Evolutionary conservation across 2,888 invertebrate genomes (phyloP), one percentile per base, ranked within the genome.

Genomic region (Chelonus formosanus): DNA sequence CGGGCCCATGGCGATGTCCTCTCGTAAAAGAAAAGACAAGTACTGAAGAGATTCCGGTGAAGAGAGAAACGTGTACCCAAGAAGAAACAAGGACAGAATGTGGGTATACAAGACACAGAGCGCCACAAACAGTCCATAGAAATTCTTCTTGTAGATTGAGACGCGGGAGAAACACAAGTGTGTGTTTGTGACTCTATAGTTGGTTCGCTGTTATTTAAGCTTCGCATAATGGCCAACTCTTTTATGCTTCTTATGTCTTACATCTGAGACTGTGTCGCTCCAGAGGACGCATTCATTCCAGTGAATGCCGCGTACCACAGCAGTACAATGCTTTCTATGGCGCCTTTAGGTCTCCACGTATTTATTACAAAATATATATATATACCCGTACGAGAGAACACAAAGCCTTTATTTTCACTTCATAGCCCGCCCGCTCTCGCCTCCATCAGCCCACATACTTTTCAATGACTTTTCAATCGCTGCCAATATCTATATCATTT

Each of bases 161-260:
- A 68, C 56, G 36, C 63, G 44, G 40, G 45, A 47, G 56, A 48
- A 57, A 54, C 47, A n/a, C 56, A 54, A 44, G 36, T 36, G 53
- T 54, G 47, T 43, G 32, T 34, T 10, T 10, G 43, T 47, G 20
- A 31, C 32, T 32, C 8, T 6, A 31, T 52, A 34, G 48, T 58
- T 56, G 58, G 72, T 73, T 73, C 71, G 75, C 79, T 80, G 82
- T 82, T 82, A 81, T 83, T 83, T 81, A 83, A 83, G 79, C 81
- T 78, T 77, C 78, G 76, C 78, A 79, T 80, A 81, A 81, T 81
- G 76, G 79, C 79, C 40, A 77, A 80, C 79, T 83, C 82, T 82
- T 83, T 81, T 81, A 81, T 82, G 77, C 76, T 78, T 78, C 79
- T 80, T 80, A 75, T 83, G 80, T 82, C 80, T 83, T 83, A 81